phyloP scores from a whole-genome alignment of 2,888 invertebrate genomes.

The Netelia virgata region DNA sequence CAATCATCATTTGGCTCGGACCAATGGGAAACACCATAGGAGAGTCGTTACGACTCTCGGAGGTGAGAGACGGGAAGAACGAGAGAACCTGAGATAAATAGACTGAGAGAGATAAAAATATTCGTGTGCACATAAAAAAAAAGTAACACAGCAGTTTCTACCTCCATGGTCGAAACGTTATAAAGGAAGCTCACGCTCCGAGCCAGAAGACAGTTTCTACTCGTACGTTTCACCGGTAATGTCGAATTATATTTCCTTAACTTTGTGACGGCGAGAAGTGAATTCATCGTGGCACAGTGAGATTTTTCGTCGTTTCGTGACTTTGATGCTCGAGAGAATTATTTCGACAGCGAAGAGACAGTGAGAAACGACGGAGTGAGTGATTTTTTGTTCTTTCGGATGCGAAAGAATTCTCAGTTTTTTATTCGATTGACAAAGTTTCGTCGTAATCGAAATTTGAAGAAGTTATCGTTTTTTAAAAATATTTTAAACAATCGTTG shows the following conservation, averaged over 20 bases:
- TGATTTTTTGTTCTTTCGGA: background rate
- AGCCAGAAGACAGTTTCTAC: conserved; percentile 65
- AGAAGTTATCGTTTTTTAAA: background rate
- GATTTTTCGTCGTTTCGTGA: background rate
- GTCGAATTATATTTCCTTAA: conserved; percentile 21
- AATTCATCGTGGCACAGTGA: background rate
- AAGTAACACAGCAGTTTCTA: conserved; percentile 36
- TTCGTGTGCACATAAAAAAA: background rate
- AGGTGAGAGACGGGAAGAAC: conserved; percentile 63
- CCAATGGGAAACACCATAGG: conserved; percentile 82
- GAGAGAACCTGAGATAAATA: conserved; percentile 35
- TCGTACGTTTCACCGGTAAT: conserved; percentile 55
- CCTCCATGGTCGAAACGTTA: conserved; percentile 57
- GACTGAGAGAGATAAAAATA: conserved; percentile 20
- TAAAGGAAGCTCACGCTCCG: conserved; percentile 52
- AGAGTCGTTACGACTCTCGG: conserved; percentile 44
- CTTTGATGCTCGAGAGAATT: background rate
- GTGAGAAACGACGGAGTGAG: background rate
- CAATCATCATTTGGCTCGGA: conserved; percentile 82
- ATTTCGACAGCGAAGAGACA: background rate
- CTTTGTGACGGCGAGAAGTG: background rate
- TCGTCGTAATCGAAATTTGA: background rate
- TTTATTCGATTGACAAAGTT: background rate
- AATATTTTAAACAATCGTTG: background rate
- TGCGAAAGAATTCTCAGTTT: too few relatives aligned